Conservation (phyloP, 1,140 invertebrate genomes). For the Proctacanthus coquilletti region DNA sequence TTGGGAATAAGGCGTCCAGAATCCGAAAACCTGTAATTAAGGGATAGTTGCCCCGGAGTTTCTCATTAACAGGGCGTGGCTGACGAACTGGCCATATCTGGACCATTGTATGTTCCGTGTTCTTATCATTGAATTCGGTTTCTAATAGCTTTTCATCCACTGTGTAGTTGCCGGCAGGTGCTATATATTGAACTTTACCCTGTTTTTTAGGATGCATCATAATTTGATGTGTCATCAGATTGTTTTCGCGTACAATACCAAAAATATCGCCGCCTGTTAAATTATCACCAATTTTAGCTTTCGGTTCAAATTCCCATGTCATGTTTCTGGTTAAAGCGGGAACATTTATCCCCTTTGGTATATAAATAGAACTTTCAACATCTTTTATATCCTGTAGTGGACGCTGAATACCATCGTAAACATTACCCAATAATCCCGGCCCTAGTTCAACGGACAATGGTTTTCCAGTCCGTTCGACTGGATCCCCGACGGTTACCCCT, state of each 20-base stretch:
- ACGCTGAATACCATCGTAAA: constrained; percentile 75
- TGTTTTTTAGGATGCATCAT: constrained; percentile 82
- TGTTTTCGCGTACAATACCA: constrained; percentile 90
- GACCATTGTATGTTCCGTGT: constrained; percentile 74
- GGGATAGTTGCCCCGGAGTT: constrained; percentile 92
- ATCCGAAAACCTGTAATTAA: constrained; percentile 94
- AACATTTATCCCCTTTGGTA: constrained; percentile 96
- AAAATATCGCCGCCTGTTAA: constrained; percentile 95
- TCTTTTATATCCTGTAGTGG: constrained; percentile 64
- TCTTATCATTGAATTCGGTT: constrained; percentile 94
- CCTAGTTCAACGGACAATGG: constrained; percentile 72
- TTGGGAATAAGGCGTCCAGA: constrained; percentile 93
- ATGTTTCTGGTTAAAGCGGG: constrained; percentile 66
- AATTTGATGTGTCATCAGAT: constrained; percentile 88
- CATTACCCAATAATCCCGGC: constrained; percentile 40
- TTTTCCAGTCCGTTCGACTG: constrained; percentile 62
- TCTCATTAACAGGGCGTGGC: constrained; percentile 86
- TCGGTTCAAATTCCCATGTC: constrained; percentile 84
- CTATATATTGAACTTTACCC: constrained; percentile 88
- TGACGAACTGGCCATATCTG: constrained; percentile 94
- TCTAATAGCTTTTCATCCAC: constrained; percentile 91
- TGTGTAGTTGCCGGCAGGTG: constrained; percentile 79
- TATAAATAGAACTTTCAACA: constrained; percentile 89
- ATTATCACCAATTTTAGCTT: constrained; percentile 69
- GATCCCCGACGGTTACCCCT: constrained; percentile 74